Base-by-base conservation (phyloP, 2,113 vertebrate genomes). In the Eidolon helvum region DNA sequence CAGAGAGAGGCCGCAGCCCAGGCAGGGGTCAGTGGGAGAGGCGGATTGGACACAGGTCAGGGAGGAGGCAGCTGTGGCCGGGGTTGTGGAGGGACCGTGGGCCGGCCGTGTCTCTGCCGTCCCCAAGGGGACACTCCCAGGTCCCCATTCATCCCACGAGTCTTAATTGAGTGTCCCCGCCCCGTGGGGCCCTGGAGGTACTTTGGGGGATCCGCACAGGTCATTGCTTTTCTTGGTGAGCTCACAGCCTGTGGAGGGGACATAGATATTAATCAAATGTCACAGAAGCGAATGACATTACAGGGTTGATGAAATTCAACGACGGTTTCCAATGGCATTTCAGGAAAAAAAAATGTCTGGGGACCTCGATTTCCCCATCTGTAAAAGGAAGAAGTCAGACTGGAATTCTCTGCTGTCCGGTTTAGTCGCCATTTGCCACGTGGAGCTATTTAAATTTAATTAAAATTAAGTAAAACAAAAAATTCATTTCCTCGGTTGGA, bases 221-320 rank as follows among this genome's bases (percentile, higher is more conserved):
- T 38, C 59, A 11, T 4, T 19, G 22, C 78, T 14, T 0, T n/a
- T n/a, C 50, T 85, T n/a, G 0, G 38, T 63, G 53, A 30, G 38
- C 50, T 45, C 72, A 7, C 0, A 0, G 43, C 53, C 66, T n/a
- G 2, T 2, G 2, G 24, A 5, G 45, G 12, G n/a, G 5, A 21
- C 33, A 15, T 1, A 1, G 59, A 21, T 4, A 2, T 12, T 11
- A 7, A 57, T 15, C 19, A 2, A 0, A 1, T 1, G 4, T 71
- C 63, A 1, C 65, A 40, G 74, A 9, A 14, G 66, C 1, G 18
- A 10, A 4, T 9, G 87, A 45, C 0, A 7, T 53, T 24, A 53
- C 15, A 7, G 80, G 55, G 0, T 7, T 6, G 35, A 16, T 7
- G 5, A 8, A 11, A 7, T 11, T 33, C 55, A 22, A 2, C 6